Base-by-base conservation (phyloP, 2,888 invertebrate species). In the Melipona beecheii region DNA sequence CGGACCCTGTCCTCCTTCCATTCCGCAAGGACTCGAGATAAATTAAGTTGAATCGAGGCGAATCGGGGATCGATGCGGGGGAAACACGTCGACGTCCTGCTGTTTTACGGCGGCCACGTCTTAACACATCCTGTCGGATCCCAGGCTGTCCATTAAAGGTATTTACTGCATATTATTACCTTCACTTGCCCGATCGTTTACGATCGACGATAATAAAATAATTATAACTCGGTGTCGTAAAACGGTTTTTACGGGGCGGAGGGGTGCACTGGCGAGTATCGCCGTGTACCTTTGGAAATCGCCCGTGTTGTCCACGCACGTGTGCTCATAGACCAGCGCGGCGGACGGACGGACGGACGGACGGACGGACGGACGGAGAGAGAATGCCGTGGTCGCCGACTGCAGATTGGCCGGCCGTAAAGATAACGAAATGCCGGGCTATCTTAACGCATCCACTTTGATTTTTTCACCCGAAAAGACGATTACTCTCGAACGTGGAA, bases 121-220 rank as follows among this genome's bases (percentile, higher is more conserved):
- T 91, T 87, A 91, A 90, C 91, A 90, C 92, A 87, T 91, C 71
- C 49, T 75, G 71, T 71, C 75, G 87, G 82, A 82, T 86, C 87
- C 68, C 71, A 68, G 83, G 11, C 87, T 93, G 90, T 93, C 91
- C 92, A 92, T 93, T 92, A 92, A 92, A 90, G 87, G 89, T 91
- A 92, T 93, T 92, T 91, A 92, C 93, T 91, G 91, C 91, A 91
- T 92, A 93, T 93, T 92, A 92, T 93, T 93, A 91, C 92, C 91
- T 91, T 91, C 89, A 89, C 91, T 92, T 84, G 92, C 89, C 91
- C 88, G 91, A 93, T 93, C 91, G 89, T 93, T 93, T 93, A 93
- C 93, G 94, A 92, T 93, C 91, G 88, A 84, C 90, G 92, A 93
- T 93, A 93, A 93, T 93, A 93, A 93, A 93, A 92, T 93, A 93